phyloP scores from a whole-genome alignment of 2,888 invertebrate genomes.

The Drosophila siamana region DNA sequence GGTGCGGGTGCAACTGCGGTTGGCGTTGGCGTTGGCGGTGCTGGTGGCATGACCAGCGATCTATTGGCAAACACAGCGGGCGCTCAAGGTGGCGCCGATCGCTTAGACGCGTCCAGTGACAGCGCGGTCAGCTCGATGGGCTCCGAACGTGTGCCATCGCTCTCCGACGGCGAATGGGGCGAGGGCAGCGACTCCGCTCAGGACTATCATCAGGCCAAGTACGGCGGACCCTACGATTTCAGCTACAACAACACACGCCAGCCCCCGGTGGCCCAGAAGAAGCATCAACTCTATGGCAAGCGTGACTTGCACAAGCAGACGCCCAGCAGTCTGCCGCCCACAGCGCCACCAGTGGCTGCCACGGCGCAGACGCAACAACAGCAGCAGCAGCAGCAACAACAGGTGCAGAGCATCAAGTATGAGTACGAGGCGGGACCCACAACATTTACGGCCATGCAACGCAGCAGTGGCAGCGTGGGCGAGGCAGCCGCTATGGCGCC shows the following conservation, averaged over 20 bases:
- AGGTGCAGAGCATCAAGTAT: constrained; percentile 86
- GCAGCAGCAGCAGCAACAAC: constrained; percentile 53
- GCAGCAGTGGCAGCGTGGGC: constrained; percentile 69
- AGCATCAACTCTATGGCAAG: constrained; percentile 96
- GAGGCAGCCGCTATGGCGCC: constrained; percentile 82
- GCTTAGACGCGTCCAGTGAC: constrained; percentile 94
- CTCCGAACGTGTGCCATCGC: constrained; percentile 94
- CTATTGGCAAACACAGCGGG: constrained; percentile 68
- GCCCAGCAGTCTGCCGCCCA: constrained; percentile 58
- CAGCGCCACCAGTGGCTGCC: constrained; percentile 56
- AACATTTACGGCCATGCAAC: constrained; percentile 69
- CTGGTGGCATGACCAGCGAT: constrained; percentile 83
- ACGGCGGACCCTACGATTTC: constrained; percentile 89
- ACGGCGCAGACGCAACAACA: constrained; percentile 41
- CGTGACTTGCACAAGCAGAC: constrained; percentile 90
- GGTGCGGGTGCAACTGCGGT: constrained; percentile 43
- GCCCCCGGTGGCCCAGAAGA: constrained; percentile 93
- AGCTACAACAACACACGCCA: constrained; percentile 87
- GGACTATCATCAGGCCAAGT: constrained; percentile 89
- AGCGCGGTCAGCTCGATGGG: constrained; percentile 97
- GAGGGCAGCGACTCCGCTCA: constrained; percentile 95
- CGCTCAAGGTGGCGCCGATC: constrained; percentile 87
- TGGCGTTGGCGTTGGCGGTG: constrained; percentile 74
- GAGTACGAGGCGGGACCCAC: constrained; percentile 86
- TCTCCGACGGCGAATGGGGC: constrained; percentile 96